phyloP scores from a whole-genome alignment of 37 sponge, comb jelly and placozoan genomes.

The Ephydatia muelleri region DNA sequence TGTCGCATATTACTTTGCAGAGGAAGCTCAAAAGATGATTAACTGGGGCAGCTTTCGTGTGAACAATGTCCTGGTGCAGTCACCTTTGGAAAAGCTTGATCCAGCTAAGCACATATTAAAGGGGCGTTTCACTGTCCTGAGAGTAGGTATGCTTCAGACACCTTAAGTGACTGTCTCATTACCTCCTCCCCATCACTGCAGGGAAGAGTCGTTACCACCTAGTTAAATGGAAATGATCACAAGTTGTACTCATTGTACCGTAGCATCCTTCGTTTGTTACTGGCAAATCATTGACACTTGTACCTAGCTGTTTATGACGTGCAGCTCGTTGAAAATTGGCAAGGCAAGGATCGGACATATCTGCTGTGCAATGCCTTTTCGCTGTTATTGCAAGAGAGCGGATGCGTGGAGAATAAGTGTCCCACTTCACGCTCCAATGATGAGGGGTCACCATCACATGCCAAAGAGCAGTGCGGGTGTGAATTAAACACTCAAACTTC shows the following conservation, averaged over 20 bases:
- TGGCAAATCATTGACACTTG: constrained; percentile 1
- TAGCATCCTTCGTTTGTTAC: too few relatives aligned
- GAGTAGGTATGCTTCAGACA: constrained; percentile 46
- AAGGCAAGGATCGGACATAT: too few relatives aligned
- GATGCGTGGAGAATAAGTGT: too few relatives aligned
- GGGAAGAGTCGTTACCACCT: constrained; percentile 55
- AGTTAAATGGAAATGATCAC: constrained; percentile 45
- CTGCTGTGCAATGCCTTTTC: too few relatives aligned
- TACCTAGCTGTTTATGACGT: too few relatives aligned
- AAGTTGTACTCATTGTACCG: background rate
- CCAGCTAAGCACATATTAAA: constrained; percentile 44
- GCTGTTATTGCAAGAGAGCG: too few relatives aligned
- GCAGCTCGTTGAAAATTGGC: too few relatives aligned
- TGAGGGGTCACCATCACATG: too few relatives aligned
- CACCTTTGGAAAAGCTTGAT: constrained; percentile 17
- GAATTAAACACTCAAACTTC: too few relatives aligned
- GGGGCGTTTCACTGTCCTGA: constrained; percentile 56
- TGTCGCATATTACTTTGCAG: background rate
- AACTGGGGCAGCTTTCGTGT: constrained; percentile 51
- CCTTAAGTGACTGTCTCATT: background rate
- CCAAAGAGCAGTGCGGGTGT: too few relatives aligned
- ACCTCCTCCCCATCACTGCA: constrained; percentile 1
- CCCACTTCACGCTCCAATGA: too few relatives aligned
- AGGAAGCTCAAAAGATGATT: constrained; percentile 24
- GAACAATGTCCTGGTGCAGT: constrained; percentile 43